Evolutionary conservation across 1,140 invertebrate species (phyloP), one percentile per base, ranked within the genome.

Genomic region (Sminthurinus signatus): DNA sequence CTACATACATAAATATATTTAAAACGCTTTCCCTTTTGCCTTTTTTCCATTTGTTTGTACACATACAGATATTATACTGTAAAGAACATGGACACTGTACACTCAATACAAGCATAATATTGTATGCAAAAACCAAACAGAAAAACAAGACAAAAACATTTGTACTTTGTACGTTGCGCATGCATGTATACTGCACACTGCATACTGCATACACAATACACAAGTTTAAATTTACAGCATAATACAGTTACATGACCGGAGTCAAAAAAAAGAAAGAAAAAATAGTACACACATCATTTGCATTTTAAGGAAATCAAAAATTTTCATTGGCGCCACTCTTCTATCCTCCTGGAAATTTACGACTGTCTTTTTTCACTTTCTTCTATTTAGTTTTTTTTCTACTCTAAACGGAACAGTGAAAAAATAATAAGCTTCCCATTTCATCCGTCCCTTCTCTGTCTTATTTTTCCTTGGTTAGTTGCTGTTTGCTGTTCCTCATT

Each of bases 261-360:
- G 14, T 12, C 5, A 15, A 29, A 28, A 25, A 55, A 4, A 55
- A 32, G 15, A 12, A 31, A 25, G 25, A 55, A 27, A 28, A 50
- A 12, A 10, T 10, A 55, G 10, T 64, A 15, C 59, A 32, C 48
- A 42, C 36, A 19, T 57, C 62, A 64, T 64, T 64, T 64, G 56
- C 62, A 64, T 64, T 64, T 59, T 58, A 64, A 58, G 62, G 62
- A 64, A 64, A 64, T 64, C 62, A 64, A 64, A 64, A 64, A 50
- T 52, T 58, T 64, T 25, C 4, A 36, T 3, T 64, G 62, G 55
- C 62, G 62, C 55, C 55, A 44, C 55, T 50, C 36, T 29, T 46
- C 60, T 25, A 63, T 52, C 50, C 50, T 52, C 15, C 14, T 28
- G 50, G 23, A 28, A 28, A 27, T 52, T 28, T 29, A 27, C 50